Conservation (phyloP, 2,888 invertebrate genomes). For the Caenorhabditis japonica region DNA sequence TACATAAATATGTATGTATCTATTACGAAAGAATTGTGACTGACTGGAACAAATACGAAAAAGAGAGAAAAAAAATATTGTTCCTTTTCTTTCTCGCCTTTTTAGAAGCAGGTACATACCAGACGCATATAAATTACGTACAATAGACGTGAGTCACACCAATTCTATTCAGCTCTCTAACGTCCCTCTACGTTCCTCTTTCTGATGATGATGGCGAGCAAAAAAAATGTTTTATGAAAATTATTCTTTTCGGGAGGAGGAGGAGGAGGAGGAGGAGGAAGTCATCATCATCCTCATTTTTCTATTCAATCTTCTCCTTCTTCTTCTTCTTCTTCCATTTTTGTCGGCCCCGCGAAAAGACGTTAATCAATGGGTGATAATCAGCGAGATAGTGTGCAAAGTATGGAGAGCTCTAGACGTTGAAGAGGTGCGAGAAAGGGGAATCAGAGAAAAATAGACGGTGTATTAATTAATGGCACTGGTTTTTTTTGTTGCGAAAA, state of each 20-base stretch:
- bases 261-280: too few relatives aligned
- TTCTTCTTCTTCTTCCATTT: conserved; percentile 26
- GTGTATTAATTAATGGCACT: conserved; percentile 56
- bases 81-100: conserved; percentile 14
- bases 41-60: conserved; percentile 5
- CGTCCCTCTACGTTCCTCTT: conserved; percentile 10
- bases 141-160: conserved; percentile 40
- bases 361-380: conserved; percentile 47
- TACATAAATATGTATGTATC: too few relatives aligned
- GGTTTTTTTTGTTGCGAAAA: conserved; percentile 41
- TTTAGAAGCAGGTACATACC: conserved; percentile 30
- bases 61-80: conserved; percentile 41
- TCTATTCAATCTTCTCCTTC: conserved; percentile 24
- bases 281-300: too few relatives aligned
- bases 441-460: conserved; percentile 21
- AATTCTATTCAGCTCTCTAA: conserved; percentile 37
- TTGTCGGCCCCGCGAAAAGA: conserved; percentile 26
- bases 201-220: conserved; percentile 7
- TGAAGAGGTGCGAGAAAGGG: conserved; percentile 25
- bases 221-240: too few relatives aligned
- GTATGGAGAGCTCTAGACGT: conserved; percentile 26
- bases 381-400: conserved; percentile 21
- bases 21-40: neutral
- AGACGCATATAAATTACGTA: conserved; percentile 45
- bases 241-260: too few relatives aligned